Conservation (phyloP, 2,888 invertebrate genomes). For the Siphlonurus alternatus region DNA sequence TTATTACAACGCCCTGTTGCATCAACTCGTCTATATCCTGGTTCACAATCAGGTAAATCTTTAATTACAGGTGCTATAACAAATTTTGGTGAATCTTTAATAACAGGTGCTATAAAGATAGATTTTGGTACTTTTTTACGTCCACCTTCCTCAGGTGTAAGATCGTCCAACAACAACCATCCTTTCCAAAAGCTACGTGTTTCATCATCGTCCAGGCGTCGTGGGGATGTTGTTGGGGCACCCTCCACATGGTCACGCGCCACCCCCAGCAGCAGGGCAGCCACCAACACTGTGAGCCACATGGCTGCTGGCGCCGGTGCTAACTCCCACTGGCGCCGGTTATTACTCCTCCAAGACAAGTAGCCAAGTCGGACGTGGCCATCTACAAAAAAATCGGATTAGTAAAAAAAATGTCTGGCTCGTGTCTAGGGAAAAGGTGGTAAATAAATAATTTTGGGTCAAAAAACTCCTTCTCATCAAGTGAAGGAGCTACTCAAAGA, state of each 20-base stretch:
- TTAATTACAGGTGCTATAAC: constrained; percentile 42
- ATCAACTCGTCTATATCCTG: constrained; percentile 29
- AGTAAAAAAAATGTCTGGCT: too few species aligned
- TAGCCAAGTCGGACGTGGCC: too few species aligned
- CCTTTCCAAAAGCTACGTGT: constrained; percentile 22
- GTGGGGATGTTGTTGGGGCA: too few species aligned
- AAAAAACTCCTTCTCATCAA: too few species aligned
- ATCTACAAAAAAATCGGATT: too few species aligned
- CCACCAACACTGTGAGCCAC: neutral
- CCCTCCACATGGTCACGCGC: neutral
- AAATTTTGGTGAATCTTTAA: constrained; percentile 49
- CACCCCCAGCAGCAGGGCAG: neutral
- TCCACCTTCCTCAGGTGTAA: constrained; percentile 30
- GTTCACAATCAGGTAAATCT: constrained; percentile 26
- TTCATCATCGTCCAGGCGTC: constrained; percentile 8
- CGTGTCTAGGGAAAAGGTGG: too few species aligned
- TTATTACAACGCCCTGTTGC: constrained; percentile 9
- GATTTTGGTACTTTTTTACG: constrained; percentile 40
- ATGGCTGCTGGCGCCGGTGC: neutral
- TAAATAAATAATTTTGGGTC: too few species aligned
- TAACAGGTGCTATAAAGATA: constrained; percentile 46
- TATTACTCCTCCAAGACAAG: too few species aligned
- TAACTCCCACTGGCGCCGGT: too few species aligned
- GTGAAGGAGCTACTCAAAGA: too few species aligned
- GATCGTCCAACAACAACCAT: constrained; percentile 39